Base-by-base conservation (phyloP, 2,888 invertebrate genomes). In the Acanthosoma haemorrhoidale region DNA sequence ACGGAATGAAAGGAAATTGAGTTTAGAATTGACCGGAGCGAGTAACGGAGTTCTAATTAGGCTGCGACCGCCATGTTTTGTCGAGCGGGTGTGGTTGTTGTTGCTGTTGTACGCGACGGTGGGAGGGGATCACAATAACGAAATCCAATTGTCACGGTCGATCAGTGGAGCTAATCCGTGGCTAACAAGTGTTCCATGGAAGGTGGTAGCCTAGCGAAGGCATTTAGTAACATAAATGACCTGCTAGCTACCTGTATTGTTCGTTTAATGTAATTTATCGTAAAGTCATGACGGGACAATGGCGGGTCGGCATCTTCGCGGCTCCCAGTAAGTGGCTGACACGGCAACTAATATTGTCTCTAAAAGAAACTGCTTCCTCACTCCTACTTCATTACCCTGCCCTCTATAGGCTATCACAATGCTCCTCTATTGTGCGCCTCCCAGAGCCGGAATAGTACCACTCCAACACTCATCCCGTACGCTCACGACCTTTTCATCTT, bases 61-160 rank as follows among this genome's bases (percentile, higher is more conserved):
- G n/a, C n/a, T 25, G 13, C 6, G n/a, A 25, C 25, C 25, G 25
- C 51, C 25, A 25, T 25, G 25, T 51, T 51, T 51, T 25, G 25
- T 25, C 25, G 13, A 25, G 25, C n/a, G n/a, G 25, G 13, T 1
- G 29, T 25, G 13, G 25, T 51, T n/a, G n/a, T n/a, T n/a, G n/a
- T n/a, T n/a, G n/a, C n/a, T n/a, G n/a, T n/a, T n/a, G n/a, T n/a
- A n/a, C n/a, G n/a, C n/a, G n/a, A n/a, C n/a, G n/a, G 25, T 18
- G 13, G 51, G 70, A 68, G 51, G 60, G 68, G 70, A 60, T 68
- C 68, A 64, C 43, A 64, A 61, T 64, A 60, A 69, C 69, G 72
- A 73, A 73, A 73, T 73, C 67, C 72, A 71, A 73, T 73, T 73
- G 72, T 71, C 72, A 73, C 71, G 71, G 69, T 58, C 70, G 70